phyloP scores from a whole-genome alignment of 2,888 invertebrate genomes.

The Megamerina dolium region DNA sequence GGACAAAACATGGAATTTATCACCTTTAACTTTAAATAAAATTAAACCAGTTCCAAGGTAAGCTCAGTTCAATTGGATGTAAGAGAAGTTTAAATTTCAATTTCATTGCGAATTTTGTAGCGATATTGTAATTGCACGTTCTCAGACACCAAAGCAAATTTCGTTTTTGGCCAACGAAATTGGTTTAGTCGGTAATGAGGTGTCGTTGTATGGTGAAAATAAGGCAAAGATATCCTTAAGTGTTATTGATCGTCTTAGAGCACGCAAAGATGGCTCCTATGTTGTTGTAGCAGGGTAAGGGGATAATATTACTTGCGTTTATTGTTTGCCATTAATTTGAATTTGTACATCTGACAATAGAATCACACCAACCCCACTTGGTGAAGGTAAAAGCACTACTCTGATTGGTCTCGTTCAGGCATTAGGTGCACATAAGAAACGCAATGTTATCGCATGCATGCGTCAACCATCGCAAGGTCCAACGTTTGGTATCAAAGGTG shows the following conservation, averaged over 20 bases:
- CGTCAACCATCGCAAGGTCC: slow-evolving; percentile 98
- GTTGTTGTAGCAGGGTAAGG: slow-evolving; percentile 91
- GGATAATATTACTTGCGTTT: no score
- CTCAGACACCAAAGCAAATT: slow-evolving; percentile 83
- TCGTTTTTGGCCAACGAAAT: slow-evolving; percentile 72
- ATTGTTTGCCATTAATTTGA: slow-evolving; percentile 9
- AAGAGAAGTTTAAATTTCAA: background rate
- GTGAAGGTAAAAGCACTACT: slow-evolving; percentile 98
- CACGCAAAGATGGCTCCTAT: slow-evolving; percentile 76
- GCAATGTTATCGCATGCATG: slow-evolving; percentile 88
- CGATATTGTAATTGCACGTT: slow-evolving; percentile 85
- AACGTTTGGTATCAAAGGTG: slow-evolving; percentile 93
- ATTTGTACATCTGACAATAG: slow-evolving; percentile 48
- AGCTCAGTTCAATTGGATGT: slow-evolving; percentile 11
- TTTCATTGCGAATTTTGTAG: slow-evolving; percentile 44
- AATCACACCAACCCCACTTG: slow-evolving; percentile 97
- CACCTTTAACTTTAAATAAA: slow-evolving; percentile 59
- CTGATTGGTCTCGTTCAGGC: slow-evolving; percentile 91
- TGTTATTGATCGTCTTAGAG: slow-evolving; percentile 67
- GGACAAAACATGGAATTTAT: slow-evolving; percentile 64
- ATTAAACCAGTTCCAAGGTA: slow-evolving; percentile 80
- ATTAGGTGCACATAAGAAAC: slow-evolving; percentile 72
- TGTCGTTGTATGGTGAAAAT: slow-evolving; percentile 84
- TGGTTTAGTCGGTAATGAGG: slow-evolving; percentile 71
- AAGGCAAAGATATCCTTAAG: slow-evolving; percentile 90